Evolutionary conservation across 2,113 vertebrate genomes (phyloP).

Genomic region (Peromyscus leucopus): DNA sequence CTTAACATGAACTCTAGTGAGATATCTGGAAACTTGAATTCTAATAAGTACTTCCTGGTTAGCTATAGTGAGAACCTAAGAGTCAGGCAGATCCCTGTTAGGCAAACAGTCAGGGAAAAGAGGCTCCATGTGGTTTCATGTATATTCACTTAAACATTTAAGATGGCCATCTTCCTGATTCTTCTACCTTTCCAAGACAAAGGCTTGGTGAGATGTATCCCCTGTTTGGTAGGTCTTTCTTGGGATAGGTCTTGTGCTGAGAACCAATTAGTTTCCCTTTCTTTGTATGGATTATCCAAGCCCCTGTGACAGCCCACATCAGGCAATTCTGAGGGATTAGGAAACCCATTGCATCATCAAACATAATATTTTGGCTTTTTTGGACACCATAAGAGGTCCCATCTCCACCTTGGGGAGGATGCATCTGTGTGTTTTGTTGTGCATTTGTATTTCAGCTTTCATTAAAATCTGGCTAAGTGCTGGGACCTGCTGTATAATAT

Average conservation of each 20-base stretch:
- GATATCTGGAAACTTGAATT: not conserved
- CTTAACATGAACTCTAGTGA: not conserved
- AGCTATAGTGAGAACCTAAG: not conserved
- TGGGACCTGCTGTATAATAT: too few species aligned
- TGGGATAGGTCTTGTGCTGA: not conserved
- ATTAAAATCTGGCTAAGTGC: not conserved
- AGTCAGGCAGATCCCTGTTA: not conserved
- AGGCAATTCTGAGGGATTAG: not conserved
- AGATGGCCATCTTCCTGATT: not conserved
- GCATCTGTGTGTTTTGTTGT: not conserved
- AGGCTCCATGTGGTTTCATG: too few species aligned
- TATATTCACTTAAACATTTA: not conserved
- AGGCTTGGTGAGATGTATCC: not conserved
- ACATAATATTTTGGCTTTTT: not conserved
- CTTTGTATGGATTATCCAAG: not conserved
- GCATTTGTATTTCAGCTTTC: not conserved
- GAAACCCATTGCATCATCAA: not conserved
- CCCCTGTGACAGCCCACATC: not conserved
- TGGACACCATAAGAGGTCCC: not conserved
- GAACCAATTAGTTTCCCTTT: not conserved
- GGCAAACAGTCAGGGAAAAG: not conserved
- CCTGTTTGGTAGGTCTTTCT: not conserved
- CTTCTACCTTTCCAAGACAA: not conserved
- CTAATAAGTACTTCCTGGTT: not conserved
- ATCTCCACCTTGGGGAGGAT: not conserved